phyloP scores from a whole-genome alignment of 2,888 invertebrate genomes.

The Xestia c-nigrum region DNA sequence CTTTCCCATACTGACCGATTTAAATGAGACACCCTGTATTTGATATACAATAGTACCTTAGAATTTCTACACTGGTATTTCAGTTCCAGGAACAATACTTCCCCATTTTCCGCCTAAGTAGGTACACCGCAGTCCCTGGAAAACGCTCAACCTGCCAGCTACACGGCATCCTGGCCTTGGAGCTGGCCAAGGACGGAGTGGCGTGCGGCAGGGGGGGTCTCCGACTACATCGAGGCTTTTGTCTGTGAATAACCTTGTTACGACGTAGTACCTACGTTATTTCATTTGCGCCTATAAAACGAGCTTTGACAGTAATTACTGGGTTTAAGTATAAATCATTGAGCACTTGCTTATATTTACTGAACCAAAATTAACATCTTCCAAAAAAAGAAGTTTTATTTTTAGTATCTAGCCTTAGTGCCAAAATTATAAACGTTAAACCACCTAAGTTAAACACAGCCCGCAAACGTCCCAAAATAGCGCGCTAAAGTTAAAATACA shows the following conservation, averaged over 20 bases:
- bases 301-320: conserved; percentile 15
- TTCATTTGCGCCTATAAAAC: conserved; percentile 15
- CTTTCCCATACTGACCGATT: too few species aligned
- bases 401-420: background rate
- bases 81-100: background rate
- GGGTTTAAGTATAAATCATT: conserved; percentile 3
- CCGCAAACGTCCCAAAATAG: conserved; percentile 35
- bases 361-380: background rate
- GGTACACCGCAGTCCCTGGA: conserved; percentile 26
- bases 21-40: too few species aligned
- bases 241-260: conserved; percentile 44
- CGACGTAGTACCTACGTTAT: conserved; percentile 24
- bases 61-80: background rate
- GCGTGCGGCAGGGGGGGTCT: conserved; percentile 24
- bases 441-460: background rate
- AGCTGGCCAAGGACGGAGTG: conserved; percentile 44
- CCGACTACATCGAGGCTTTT: conserved; percentile 38
- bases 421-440: conserved; percentile 18
- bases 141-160: conserved; percentile 36
- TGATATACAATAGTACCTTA: too few species aligned
- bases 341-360: conserved; percentile 6
- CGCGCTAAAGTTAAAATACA: conserved; percentile 27
- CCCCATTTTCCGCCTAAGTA: conserved; percentile 7
- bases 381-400: conserved; percentile 6
- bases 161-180: conserved; percentile 48